Conservation (phyloP, 2,113 vertebrate species). For the Synodontis membranacea region DNA sequence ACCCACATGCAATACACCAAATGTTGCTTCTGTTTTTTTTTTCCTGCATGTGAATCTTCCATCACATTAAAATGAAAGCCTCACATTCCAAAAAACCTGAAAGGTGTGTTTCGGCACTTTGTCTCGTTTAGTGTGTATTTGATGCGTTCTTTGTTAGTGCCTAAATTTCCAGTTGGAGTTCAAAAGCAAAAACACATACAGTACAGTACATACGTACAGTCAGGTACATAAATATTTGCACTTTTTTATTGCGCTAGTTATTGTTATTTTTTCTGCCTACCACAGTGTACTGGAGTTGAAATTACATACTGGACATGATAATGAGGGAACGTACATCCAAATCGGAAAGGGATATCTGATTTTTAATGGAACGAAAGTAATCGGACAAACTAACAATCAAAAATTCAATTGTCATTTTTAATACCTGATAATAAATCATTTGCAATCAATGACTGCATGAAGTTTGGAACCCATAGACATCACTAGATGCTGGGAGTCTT, state of each 20-base stretch:
- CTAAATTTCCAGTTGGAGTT: background rate
- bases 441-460: background rate
- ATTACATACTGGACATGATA: background rate
- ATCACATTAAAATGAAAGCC: background rate
- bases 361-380: background rate
- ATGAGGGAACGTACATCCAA: background rate
- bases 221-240: background rate
- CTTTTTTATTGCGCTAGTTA: background rate
- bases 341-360: too few species aligned
- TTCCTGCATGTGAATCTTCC: background rate
- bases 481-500: background rate
- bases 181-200: background rate
- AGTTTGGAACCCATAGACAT: background rate
- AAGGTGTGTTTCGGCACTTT: background rate
- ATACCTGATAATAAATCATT: background rate
- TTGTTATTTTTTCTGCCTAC: background rate
- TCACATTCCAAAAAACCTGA: background rate
- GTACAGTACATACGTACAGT: background rate
- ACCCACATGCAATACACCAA: background rate
- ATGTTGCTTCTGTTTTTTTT: background rate
- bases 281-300: background rate
- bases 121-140: background rate
- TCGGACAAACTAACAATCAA: background rate
- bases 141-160: background rate
- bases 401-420: background rate